Base-by-base conservation (phyloP, 2,113 vertebrate species). In the Saccopteryx leptura region DNA sequence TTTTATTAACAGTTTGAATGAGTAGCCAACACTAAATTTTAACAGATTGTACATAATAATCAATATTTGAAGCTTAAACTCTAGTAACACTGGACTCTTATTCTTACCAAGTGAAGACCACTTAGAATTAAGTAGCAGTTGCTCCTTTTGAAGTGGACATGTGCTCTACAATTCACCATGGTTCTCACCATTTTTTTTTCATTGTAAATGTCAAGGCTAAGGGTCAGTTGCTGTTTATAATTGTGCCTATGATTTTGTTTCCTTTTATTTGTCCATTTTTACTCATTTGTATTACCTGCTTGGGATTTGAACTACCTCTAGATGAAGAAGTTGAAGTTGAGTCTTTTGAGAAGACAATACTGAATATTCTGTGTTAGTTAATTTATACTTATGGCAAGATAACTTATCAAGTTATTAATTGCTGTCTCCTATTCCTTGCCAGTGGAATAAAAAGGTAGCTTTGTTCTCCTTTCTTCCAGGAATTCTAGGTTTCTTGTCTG, bases 281-380 rank as follows among this genome's bases (percentile, higher is more conserved):
- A 63, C 26, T 85, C 56, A 84, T 89, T 94, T 89, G 31, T 23
- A 68, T 85, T 92, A 80, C 12, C 54, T 83, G 24, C 79, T 28
- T 75, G 80, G 26, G 54, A 84, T 89, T 92, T 94, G 39, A 72
- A 5, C 81, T 93, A 50, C 48, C 60, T 71, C 14, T 93, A 54
- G n/a, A 82, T 93, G 61, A 80, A 88, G 66, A 88, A 96, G 50
- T 4, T 90, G n/a, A 80, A 96, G 19, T 80, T 91, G 65, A 88
- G 65, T 79, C 66, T 48, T 88, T 26, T 92, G 39, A 91, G 46
- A 85, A 76, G 19, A 15, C 52, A 89, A 58, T 91, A 60, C 13
- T 84, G 58, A 69, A 89, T 89, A 88, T n/a, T 87, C 75, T 93
- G 17, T 52, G 54, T 61, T 82, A 54, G n/a, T 68, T 92, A 60